These are phyloP conservation scores for Speoplatyrhinus poulsoni DNA, from an alignment of 2,113 vertebrate species.

Conservation along the genomic window DNA sequence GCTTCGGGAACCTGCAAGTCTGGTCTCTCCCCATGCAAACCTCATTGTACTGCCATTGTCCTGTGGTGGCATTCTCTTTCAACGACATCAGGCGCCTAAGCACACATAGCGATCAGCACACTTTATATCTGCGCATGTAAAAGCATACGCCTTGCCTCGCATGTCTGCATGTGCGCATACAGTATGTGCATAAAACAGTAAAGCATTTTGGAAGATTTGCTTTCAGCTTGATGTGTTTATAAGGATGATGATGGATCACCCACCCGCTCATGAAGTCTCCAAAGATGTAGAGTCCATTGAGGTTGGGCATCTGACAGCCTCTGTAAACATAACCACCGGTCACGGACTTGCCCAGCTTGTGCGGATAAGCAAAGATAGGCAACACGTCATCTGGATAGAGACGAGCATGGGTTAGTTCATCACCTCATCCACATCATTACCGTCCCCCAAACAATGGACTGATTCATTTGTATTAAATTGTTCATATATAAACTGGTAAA, in stretches of 20 bases:
- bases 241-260: constrained; percentile 24
- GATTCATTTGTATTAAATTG: not conserved
- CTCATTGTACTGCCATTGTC: constrained; percentile 79
- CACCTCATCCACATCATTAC: not conserved
- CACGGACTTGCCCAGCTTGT: constrained; percentile 81
- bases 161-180: no score
- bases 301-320: constrained; percentile 84
- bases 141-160: no score
- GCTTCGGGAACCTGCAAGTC: constrained; percentile 80
- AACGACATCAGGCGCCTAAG: constrained; percentile 81
- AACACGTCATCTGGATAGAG: constrained; percentile 75
- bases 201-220: no score
- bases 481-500: not conserved
- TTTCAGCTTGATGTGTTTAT: not conserved
- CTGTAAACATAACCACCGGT: constrained; percentile 84
- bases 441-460: not conserved
- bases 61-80: constrained; percentile 68
- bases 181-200: no score
- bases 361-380: constrained; percentile 82
- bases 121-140: not conserved
- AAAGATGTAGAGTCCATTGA: constrained; percentile 82
- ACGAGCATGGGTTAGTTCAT: constrained; percentile 15
- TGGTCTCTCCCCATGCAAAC: constrained; percentile 79
- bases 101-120: constrained; percentile 10
- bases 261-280: constrained; percentile 87